A percentile compares a stretch with the other conserved stretches of the same genome.
These are phyloP conservation scores for Meleagris gallopavo DNA, from an alignment of 2,113 vertebrate species.

Conservation along the genomic window DNA sequence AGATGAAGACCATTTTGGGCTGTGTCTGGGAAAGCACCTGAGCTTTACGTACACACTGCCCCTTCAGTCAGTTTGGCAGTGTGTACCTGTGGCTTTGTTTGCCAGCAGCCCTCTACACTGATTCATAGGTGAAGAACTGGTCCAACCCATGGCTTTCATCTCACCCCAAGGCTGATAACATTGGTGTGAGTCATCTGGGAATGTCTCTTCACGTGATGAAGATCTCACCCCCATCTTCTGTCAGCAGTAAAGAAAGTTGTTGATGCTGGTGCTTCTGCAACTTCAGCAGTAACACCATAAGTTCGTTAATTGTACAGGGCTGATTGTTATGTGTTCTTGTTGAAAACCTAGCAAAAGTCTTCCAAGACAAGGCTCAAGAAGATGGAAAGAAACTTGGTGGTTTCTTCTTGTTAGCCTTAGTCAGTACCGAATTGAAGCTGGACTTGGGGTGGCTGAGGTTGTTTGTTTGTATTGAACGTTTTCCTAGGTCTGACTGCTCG, in stretches of 20 bases:
- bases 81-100: neutral
- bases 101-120: neutral
- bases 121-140: fast-evolving
- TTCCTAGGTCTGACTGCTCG: neutral
- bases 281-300: neutral
- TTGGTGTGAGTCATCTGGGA: neutral
- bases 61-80: fast-evolving
- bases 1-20: neutral
- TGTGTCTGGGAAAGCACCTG: neutral
- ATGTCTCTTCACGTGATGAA: fast-evolving
- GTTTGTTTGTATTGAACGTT: neutral
- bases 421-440: fast-evolving
- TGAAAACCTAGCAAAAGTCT: fast-evolving
- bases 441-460: neutral
- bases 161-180: fast-evolving
- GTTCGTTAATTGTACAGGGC: neutral
- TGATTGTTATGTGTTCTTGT: neutral
- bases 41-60: neutral
- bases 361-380: neutral
- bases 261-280: neutral
- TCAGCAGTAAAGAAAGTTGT: neutral
- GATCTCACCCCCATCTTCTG: neutral
- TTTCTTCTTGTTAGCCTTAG: neutral
- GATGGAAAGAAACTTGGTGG: neutral
- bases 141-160: neutral